Evolutionary conservation across 2,888 invertebrate genomes (phyloP).

Genomic region (Arrhopalites spinosus): DNA sequence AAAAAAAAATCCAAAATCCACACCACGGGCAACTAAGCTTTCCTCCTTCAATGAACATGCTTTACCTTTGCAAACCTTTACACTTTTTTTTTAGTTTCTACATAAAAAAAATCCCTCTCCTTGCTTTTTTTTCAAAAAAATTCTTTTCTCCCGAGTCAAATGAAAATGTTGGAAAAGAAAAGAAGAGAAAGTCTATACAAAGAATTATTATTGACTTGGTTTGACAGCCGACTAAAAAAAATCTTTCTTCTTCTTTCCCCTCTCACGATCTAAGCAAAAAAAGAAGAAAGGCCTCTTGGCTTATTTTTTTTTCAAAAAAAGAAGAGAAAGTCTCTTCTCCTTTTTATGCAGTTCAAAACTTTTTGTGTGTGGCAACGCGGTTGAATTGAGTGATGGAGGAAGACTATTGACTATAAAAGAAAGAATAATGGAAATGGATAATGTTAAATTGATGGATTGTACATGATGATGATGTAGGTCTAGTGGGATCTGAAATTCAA

Average conservation of each 20-base stretch:
- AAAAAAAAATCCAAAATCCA: conserved; percentile 16
- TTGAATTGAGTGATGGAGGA: too few species aligned
- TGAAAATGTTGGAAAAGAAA: conserved; percentile 3
- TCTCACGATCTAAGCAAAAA: not conserved
- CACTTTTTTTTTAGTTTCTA: too few species aligned
- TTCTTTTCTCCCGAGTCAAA: conserved; percentile 21
- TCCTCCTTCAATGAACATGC: not conserved
- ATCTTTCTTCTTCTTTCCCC: not conserved
- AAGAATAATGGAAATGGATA: not conserved
- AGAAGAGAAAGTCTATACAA: conserved; percentile 3
- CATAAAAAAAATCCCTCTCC: not conserved
- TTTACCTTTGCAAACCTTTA: not conserved
- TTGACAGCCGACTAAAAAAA: conserved; percentile 23
- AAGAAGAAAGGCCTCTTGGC: not conserved
- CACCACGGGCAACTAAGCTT: conserved; percentile 23
- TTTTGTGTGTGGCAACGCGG: too few species aligned
- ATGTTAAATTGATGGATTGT: conserved; percentile 9
- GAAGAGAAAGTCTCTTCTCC: too few species aligned
- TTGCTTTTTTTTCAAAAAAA: not conserved
- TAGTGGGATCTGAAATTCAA: conserved; percentile 22
- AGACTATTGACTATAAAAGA: too few species aligned
- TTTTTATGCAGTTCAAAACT: too few species aligned
- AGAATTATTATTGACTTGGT: conserved; percentile 17
- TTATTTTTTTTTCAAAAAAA: not conserved
- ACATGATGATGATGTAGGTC: not conserved